A percentile compares a stretch with the other conserved stretches of the same genome.
Conservation (phyloP, 92 coral and sea anemone genomes). For the Actinernus sp. region DNA sequence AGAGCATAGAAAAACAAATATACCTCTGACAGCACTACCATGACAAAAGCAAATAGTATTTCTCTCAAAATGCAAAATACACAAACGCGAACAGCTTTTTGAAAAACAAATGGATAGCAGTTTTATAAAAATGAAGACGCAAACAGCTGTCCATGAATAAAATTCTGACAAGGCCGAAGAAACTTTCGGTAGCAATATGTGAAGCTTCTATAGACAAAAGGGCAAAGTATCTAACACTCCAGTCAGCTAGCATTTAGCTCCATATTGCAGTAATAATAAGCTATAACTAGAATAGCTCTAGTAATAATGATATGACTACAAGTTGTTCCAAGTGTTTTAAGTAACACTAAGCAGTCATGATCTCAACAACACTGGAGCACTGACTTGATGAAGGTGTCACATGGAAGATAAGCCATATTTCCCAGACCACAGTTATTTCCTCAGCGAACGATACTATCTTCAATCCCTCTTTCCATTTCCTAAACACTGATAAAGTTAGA, state of each 20-base stretch:
- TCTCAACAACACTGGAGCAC: too few species aligned
- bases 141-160: slow-evolving; percentile 74
- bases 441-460: slow-evolving; percentile 31
- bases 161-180: slow-evolving; percentile 42
- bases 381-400: slow-evolving; percentile 48
- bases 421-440: slow-evolving; percentile 58
- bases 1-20: slow-evolving; percentile 51
- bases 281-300: slow-evolving; percentile 36
- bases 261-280: slow-evolving; percentile 36
- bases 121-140: slow-evolving; percentile 79
- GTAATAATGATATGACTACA: slow-evolving; percentile 14
- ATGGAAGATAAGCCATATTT: slow-evolving; percentile 31
- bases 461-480: slow-evolving; percentile 39
- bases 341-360: slow-evolving; percentile 18
- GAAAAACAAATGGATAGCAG: slow-evolving; percentile 70
- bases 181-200: slow-evolving; percentile 29
- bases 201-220: slow-evolving; percentile 35
- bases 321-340: slow-evolving; percentile 17
- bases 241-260: slow-evolving; percentile 33
- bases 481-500: slow-evolving; percentile 39
- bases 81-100: slow-evolving; percentile 75
- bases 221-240: slow-evolving; percentile 44
- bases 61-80: slow-evolving; percentile 90
- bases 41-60: slow-evolving; percentile 47
- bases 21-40: slow-evolving; percentile 31